Evolutionary conservation across 2,797 vertebrate genomes (phyloP), one percentile per base, ranked within the genome.

Genomic region (Microctenopoma lineatum): DNA sequence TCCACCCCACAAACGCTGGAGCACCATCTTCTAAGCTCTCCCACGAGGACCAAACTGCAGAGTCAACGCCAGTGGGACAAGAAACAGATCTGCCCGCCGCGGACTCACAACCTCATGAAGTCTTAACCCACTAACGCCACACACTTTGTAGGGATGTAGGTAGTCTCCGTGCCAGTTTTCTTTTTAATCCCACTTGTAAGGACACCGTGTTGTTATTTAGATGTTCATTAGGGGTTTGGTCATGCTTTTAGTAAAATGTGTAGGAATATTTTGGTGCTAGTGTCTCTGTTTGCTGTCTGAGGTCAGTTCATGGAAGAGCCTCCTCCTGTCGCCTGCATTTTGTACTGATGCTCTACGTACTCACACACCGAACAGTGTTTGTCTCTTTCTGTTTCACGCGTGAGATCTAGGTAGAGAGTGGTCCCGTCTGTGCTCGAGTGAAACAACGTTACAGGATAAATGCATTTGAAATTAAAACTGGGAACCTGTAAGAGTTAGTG

Each of bases 1-100:
- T 52, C 87, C 92, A 34, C 94, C 94, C 80, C 92, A 94, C 50
- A 94, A 95, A 93, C 94, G 94, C 92, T 95, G 94, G 94, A 93
- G 94, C 89, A 94, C 94, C 93, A 94, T 94, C 91, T 94, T 94
- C 92, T 94, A 79, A 93, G 84, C 90, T 87, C 83, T 68, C 80
- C 55, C 36, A 79, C 38, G 66, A 86, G 62, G 75, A 77, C 50
- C 62, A 74, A 60, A 71, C 61, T 72, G 59, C 58, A 54, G 85
- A 90, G 61, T 72, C 73, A 14, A 78, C 75, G 13, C 75, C 61
- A 53, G 77, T 26, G 53, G 85, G 64, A 77, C 79, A 44, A 46
- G 70, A 69, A 58, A 38, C 59, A 62, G 82, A 90, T 71, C 71
- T 65, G 73, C 88, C 55, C 58, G 66, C n/a, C 73, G 77, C 52